Conservation (phyloP, 2,113 vertebrate genomes). For the Macrotus californicus region DNA sequence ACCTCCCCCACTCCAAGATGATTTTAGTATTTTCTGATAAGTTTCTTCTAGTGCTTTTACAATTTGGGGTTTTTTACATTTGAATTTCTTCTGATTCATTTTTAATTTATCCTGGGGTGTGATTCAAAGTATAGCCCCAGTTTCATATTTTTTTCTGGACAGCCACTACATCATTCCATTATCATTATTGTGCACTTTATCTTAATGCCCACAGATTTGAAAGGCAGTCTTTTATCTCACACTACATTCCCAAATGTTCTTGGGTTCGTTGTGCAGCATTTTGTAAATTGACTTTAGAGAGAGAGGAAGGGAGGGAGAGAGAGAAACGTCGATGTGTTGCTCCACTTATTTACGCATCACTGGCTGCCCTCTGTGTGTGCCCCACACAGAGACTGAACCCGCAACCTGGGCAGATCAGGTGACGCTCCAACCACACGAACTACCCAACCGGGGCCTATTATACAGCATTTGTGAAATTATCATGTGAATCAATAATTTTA, state of each 20-base stretch:
- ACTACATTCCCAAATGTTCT: background rate
- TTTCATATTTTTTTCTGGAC: background rate
- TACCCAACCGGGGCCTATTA: background rate
- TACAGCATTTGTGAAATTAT: background rate
- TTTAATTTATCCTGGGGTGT: background rate
- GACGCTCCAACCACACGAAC: background rate
- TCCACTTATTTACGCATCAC: too few species aligned
- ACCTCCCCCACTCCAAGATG: background rate
- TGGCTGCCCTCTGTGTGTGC: too few species aligned
- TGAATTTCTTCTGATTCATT: background rate
- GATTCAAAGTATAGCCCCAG: background rate
- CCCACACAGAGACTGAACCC: too few species aligned
- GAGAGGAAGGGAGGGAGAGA: too few species aligned
- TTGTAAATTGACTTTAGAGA: too few species aligned
- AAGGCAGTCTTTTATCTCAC: background rate
- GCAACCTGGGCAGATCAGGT: too few species aligned
- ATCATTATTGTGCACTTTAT: too few species aligned
- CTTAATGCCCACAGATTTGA: background rate
- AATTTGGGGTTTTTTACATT: background rate
- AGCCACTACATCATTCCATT: background rate
- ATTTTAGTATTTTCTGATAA: background rate
- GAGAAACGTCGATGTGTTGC: too few species aligned
- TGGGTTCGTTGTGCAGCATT: background rate
- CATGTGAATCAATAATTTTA: background rate
- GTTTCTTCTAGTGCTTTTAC: background rate